Evolutionary conservation across 1,140 invertebrate species (phyloP).

Genomic region (Drosophila ogumai): DNA sequence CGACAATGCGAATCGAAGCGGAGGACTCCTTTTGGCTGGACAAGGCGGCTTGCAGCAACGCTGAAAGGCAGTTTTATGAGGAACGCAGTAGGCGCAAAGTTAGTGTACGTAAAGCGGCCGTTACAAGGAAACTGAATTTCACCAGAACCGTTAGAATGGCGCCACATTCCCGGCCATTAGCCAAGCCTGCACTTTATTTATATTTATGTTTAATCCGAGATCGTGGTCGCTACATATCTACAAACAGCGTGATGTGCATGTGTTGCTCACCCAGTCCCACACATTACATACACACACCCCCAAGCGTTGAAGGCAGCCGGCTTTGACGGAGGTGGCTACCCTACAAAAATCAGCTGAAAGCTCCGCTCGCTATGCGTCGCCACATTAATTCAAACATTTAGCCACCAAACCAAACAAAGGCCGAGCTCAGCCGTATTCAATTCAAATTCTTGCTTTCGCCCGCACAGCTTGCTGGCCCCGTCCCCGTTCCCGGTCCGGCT

Average conservation of each 20-base stretch:
- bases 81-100: neutral
- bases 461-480: constrained; percentile 22
- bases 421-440: constrained; percentile 13
- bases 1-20: constrained; percentile 47
- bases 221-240: constrained; percentile 2
- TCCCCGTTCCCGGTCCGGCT: neutral
- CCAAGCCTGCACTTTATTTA: neutral
- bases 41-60: constrained; percentile 41
- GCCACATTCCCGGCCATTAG: neutral
- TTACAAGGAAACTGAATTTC: constrained; percentile 4
- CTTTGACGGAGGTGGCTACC: constrained; percentile 44
- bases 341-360: constrained; percentile 56
- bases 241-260: constrained; percentile 2
- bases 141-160: neutral
- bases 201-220: constrained; percentile 2
- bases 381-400: constrained; percentile 33
- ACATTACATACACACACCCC: constrained; percentile 4
- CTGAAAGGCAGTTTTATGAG: constrained; percentile 51
- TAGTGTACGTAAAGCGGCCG: constrained; percentile 9
- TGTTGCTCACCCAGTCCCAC: neutral
- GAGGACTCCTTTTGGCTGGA: constrained; percentile 55
- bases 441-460: constrained; percentile 5
- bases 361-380: constrained; percentile 10
- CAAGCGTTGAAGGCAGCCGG: constrained; percentile 27
- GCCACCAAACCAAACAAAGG: constrained; percentile 29